A percentile compares a stretch with the other conserved stretches of the same genome.
phyloP scores from a whole-genome alignment of 37 sponge, comb jelly and placozoan species.

The Petrosia ficiformis region DNA sequence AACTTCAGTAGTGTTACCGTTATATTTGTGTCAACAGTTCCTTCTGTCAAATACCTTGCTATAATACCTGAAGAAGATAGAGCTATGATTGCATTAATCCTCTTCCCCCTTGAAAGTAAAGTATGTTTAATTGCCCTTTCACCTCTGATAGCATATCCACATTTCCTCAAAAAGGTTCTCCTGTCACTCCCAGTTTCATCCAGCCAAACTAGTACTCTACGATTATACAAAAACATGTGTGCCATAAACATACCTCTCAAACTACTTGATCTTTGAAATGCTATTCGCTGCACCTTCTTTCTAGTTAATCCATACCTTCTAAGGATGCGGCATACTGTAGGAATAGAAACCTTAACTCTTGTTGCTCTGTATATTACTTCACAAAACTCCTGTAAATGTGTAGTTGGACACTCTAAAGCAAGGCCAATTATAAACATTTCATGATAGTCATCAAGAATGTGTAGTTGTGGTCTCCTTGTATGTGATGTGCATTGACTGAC shows the following conservation, averaged over 20 bases:
- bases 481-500: background rate
- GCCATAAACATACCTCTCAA: conserved; percentile 8
- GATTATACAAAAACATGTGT: background rate
- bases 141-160: conserved; percentile 24
- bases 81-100: conserved; percentile 35
- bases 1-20: no score
- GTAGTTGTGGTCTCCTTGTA: background rate
- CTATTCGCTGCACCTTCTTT: conserved; percentile 16
- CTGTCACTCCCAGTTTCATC: conserved; percentile 37
- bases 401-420: background rate
- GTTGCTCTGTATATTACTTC: background rate
- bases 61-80: conserved; percentile 26
- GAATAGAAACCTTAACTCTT: background rate
- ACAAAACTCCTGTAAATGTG: conserved; percentile 9
- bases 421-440: conserved; percentile 2
- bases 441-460: conserved; percentile 12
- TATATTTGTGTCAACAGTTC: background rate
- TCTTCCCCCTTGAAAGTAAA: conserved; percentile 9
- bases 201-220: conserved; percentile 10
- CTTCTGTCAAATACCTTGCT: conserved; percentile 18
- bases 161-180: conserved; percentile 17
- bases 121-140: background rate
- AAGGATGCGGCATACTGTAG: conserved; percentile 13
- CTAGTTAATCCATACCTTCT: conserved; percentile 12
- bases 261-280: conserved; percentile 8